Conservation (phyloP, 2,888 invertebrate genomes). For the Melieria crassipennis region DNA sequence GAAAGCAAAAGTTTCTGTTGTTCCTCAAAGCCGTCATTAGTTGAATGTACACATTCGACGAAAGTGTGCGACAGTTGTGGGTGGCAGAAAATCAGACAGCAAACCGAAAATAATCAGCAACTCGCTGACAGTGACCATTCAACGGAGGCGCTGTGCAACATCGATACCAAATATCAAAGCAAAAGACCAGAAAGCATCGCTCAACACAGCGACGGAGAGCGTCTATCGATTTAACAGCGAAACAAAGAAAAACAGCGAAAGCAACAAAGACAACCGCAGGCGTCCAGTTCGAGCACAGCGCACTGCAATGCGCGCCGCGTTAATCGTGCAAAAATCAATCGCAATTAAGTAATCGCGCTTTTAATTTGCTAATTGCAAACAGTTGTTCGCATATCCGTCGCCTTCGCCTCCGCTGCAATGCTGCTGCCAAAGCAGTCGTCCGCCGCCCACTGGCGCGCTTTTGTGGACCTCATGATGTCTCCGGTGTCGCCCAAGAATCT, state of each 20-base stretch:
- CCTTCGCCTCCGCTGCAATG: constrained; percentile 27
- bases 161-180: too few relatives aligned
- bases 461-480: constrained; percentile 53
- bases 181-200: too few relatives aligned
- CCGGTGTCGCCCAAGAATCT: constrained; percentile 63
- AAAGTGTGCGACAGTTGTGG: neutral
- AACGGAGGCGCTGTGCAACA: too few relatives aligned
- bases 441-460: constrained; percentile 45
- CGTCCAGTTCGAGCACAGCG: neutral
- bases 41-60: neutral
- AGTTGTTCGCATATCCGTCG: neutral
- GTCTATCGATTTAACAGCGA: neutral
- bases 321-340: constrained; percentile 33
- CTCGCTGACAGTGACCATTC: too few relatives aligned
- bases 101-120: too few relatives aligned
- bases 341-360: constrained; percentile 22
- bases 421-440: constrained; percentile 48
- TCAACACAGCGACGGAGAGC: neutral
- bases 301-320: constrained; percentile 7
- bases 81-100: too few relatives aligned
- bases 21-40: constrained; percentile 2
- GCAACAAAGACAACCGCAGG: neutral
- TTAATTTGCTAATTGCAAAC: neutral
- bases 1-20: constrained; percentile 40
- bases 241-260: neutral